Percentiles rank a stretch among this genome's conserved stretches.
Evolutionary conservation across 2,888 invertebrate genomes (phyloP).

Genomic region (Didymodactylos carnosus): DNA sequence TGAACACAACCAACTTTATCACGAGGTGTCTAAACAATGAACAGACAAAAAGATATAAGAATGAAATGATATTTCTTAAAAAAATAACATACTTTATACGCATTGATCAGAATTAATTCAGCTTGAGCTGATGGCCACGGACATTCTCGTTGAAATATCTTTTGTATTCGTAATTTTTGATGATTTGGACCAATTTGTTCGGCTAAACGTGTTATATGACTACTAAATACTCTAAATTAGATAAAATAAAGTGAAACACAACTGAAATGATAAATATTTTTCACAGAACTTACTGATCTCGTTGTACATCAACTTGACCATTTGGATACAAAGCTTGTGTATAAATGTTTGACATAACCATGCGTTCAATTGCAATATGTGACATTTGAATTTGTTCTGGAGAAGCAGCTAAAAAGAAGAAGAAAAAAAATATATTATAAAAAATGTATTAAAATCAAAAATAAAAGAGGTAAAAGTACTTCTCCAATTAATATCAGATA

Average conservation of each 20-base stretch:
- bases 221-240: conserved; percentile 18
- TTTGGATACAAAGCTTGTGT: conserved; percentile 82
- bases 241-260: conserved; percentile 17
- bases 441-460: not conserved
- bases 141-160: conserved; percentile 40
- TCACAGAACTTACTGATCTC: conserved; percentile 55
- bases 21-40: conserved; percentile 45
- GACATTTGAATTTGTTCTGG: conserved; percentile 42
- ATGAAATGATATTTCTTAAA: not conserved
- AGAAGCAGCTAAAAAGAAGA: not conserved
- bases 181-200: conserved; percentile 42
- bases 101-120: conserved; percentile 64
- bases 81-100: conserved; percentile 45
- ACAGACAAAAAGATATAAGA: conserved; percentile 1
- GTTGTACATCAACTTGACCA: conserved; percentile 72
- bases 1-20: conserved; percentile 65
- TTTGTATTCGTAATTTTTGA: conserved; percentile 64
- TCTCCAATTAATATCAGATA: conserved; percentile 51
- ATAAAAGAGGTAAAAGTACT: conserved; percentile 36
- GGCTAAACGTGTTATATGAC: not conserved
- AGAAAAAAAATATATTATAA: not conserved
- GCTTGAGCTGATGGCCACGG: conserved; percentile 88
- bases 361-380: conserved; percentile 62
- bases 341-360: conserved; percentile 74
- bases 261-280: not conserved